Conservation (phyloP, 2,888 invertebrate species). For the Glyphotaelius pellucidus region DNA sequence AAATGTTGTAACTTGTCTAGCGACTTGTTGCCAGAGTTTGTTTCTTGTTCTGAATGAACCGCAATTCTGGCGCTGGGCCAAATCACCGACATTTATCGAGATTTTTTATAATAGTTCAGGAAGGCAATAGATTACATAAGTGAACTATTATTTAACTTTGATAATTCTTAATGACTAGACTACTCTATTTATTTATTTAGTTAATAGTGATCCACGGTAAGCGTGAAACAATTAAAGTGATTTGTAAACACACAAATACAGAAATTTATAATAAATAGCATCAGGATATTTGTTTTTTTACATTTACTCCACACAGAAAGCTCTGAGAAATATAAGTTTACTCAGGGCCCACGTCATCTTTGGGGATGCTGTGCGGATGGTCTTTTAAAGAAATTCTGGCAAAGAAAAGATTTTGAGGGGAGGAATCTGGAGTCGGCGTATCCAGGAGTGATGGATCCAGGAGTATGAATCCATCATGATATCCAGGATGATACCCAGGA, state of each 20-base stretch:
- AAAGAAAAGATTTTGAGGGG: too few relatives aligned
- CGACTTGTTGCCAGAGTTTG: conserved; percentile 4
- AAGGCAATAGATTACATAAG: background rate
- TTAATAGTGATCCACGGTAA: background rate
- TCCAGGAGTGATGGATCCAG: too few relatives aligned
- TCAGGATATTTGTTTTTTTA: too few relatives aligned
- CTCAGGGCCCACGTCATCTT: too few relatives aligned
- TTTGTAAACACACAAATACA: background rate
- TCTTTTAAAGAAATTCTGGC: too few relatives aligned
- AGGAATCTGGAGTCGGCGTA: too few relatives aligned
- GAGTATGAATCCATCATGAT: too few relatives aligned
- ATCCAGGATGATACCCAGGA: too few relatives aligned
- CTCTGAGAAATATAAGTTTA: too few relatives aligned
- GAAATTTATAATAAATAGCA: too few relatives aligned
- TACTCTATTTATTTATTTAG: background rate
- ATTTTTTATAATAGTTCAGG: background rate
- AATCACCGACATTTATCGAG: background rate
- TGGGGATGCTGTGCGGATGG: too few relatives aligned
- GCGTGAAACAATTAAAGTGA: background rate
- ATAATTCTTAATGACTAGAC: background rate
- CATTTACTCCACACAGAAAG: too few relatives aligned
- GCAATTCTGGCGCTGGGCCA: background rate
- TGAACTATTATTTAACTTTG: background rate
- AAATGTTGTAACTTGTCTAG: background rate
- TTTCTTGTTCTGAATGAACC: background rate